phyloP scores from a whole-genome alignment of 1,140 invertebrate species.

The Aphelinus certus region DNA sequence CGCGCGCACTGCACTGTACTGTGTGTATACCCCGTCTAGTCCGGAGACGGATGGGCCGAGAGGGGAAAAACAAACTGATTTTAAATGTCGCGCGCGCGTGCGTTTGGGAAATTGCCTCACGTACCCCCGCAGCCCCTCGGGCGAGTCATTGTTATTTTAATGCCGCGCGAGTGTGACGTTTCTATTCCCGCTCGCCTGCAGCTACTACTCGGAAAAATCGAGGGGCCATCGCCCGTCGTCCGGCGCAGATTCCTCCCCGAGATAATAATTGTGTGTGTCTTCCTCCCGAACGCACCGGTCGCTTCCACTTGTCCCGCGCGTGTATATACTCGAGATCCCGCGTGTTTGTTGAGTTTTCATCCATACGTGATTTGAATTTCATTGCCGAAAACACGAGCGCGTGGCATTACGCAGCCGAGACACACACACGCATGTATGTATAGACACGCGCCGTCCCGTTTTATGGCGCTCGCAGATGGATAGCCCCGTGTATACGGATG shows the following conservation, averaged over 20 bases:
- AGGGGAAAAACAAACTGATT: neutral
- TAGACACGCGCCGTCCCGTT: too few relatives aligned
- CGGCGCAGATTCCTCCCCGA: neutral
- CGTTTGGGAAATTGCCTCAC: constrained; percentile 15
- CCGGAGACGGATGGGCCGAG: neutral
- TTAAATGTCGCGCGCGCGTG: neutral
- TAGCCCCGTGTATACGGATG: too few relatives aligned
- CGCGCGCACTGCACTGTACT: neutral
- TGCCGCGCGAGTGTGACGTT: constrained; percentile 8
- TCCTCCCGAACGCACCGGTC: too few relatives aligned
- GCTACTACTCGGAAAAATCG: too few relatives aligned
- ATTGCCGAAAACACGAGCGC: neutral
- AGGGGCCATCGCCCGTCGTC: neutral
- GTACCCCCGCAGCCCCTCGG: constrained; percentile 8
- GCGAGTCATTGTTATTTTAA: constrained; percentile 27
- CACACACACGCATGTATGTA: too few relatives aligned
- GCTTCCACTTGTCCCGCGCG: too few relatives aligned
- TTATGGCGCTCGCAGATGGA: too few relatives aligned
- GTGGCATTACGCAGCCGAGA: too few relatives aligned
- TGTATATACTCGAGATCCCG: neutral
- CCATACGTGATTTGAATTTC: constrained; percentile 18
- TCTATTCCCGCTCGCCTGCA: constrained; percentile 5
- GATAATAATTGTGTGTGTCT: neutral
- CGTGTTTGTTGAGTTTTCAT: constrained; percentile 7
- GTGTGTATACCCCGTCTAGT: neutral